These are phyloP conservation scores for Nomada goodeniana DNA, from an alignment of 2,888 invertebrate genomes.

Conservation along the genomic window DNA sequence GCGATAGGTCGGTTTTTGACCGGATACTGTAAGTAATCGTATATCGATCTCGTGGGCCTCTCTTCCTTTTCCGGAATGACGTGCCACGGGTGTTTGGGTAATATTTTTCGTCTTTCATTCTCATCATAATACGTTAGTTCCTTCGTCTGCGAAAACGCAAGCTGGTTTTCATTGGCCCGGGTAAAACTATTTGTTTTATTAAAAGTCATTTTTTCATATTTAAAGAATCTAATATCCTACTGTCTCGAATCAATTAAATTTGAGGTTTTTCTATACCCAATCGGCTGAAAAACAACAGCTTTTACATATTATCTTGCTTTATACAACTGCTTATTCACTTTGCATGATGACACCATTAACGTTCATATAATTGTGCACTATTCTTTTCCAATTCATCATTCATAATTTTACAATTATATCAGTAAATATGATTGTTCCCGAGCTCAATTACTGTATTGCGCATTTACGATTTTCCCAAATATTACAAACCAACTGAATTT, in stretches of 20 bases:
- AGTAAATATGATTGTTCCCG: conserved; percentile 45
- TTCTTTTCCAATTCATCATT: conserved; percentile 10
- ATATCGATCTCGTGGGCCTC: conserved; percentile 65
- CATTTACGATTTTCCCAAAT: conserved; percentile 8
- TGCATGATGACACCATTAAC: conserved; percentile 62
- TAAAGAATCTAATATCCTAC: conserved; percentile 26
- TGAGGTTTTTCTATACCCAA: conserved; percentile 42
- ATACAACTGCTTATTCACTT: conserved; percentile 37
- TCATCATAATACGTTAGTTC: conserved; percentile 73
- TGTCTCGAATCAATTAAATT: conserved; percentile 39
- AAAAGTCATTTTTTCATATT: conserved; percentile 35
- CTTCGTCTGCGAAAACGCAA: conserved; percentile 64
- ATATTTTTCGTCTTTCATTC: conserved; percentile 82
- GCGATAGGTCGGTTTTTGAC: conserved; percentile 52
- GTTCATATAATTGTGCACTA: conserved; percentile 21
- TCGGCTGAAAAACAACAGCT: conserved; percentile 67
- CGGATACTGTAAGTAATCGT: conserved; percentile 66
- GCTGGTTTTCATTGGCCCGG: conserved; percentile 69
- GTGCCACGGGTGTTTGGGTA: conserved; percentile 78
- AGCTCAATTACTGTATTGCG: conserved; percentile 38
- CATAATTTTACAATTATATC: conserved; percentile 22
- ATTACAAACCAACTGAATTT: not conserved
- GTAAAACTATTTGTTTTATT: conserved; percentile 59
- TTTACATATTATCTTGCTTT: conserved; percentile 44
- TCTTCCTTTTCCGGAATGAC: conserved; percentile 81